Evolutionary conservation across 2,888 invertebrate species (phyloP), one percentile per base, ranked within the genome.

Genomic region (Torymus texanus): DNA sequence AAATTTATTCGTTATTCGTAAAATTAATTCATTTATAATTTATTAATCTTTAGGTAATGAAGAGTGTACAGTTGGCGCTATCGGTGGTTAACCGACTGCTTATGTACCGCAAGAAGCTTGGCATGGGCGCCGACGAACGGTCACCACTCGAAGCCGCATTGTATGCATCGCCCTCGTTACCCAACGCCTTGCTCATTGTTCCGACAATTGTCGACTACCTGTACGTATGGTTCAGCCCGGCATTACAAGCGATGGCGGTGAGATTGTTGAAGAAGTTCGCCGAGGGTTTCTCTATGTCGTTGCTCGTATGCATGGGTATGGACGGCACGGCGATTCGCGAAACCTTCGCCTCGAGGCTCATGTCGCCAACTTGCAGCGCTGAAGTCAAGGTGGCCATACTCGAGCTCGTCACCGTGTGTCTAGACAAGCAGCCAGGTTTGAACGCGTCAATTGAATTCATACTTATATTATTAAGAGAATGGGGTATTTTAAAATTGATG

Each of bases 271-370:
- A 92, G 80, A 91, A 92, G 83, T 91, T 93, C 75, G 93, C 93
- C 51, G 85, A 90, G 90, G 92, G 91, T 66, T 92, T 92, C 61
- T 92, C 92, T 0, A 92, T 93, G 91, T 93, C 93, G 0, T 87
- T 93, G 16, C 87, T 93, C 65, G 92, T 93, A 8, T 93, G 93
- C 85, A 91, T 93, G 86, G 93, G 93, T 14, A 91, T 91, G 87
- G 92, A 93, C 78, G 92, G 93, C 1, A 92, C 92, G 3, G 90
- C 92, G 0, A 92, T 93, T 80, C 88, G 93, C n/a, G 93, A 93
- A 83, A 91, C 92, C 13, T 92, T 92, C 65, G 90, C 93, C 5
- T 91, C 91, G 1, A 89, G 93, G 62, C 86, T 93, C 4, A 92
- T 92, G 85, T 91, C 92, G 1, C 88, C 90, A 0, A 91, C 92